Base-by-base conservation (phyloP, 2,888 invertebrate species). In the Drosophila austrosaltans region DNA sequence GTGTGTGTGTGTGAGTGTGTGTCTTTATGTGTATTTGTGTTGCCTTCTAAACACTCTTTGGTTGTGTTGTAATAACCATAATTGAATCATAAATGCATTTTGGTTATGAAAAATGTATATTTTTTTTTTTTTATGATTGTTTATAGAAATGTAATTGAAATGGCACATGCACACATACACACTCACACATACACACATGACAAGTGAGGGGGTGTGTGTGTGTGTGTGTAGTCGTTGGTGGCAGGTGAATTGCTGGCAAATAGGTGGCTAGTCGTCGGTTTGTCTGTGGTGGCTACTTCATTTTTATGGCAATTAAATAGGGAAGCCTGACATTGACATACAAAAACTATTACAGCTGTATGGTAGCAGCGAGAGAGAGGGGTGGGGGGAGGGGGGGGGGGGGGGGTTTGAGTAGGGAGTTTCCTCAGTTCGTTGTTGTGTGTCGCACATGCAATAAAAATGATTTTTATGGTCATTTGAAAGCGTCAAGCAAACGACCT, bases 401-500 rank as follows among this genome's bases (percentile, higher is more conserved):
- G 44, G 22, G 22, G 44, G 20, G 7, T n/a, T n/a, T n/a, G 44
- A 22, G 72, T 66, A 66, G 72, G 36, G 10, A 66, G 68, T 79
- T 59, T 63, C 64, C 48, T 25, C 48, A 36, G 36, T 36, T 65
- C 54, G 75, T 61, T 68, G 63, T 68, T 65, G 65, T 20, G 76
- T 60, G 65, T 63, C 69, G 68, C 63, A 58, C 69, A 62, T 69
- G 79, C 77, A 79, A 79, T 87, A 87, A 81, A 87, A 76, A 82
- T 73, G 69, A 85, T 80, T 86, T 86, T 86, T 88, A 86, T 86
- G 76, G 75, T 76, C 69, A 75, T 87, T 83, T 78, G 82, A 84
- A 79, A 76, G 80, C 75, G 76, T 75, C 75, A 76, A 78, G 64
- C 74, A 81, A 86, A 73, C 82, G 73, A 81, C 66, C 68, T 44